phyloP scores from a whole-genome alignment of 2,888 invertebrate species.

The Melanostoma mellinum region DNA sequence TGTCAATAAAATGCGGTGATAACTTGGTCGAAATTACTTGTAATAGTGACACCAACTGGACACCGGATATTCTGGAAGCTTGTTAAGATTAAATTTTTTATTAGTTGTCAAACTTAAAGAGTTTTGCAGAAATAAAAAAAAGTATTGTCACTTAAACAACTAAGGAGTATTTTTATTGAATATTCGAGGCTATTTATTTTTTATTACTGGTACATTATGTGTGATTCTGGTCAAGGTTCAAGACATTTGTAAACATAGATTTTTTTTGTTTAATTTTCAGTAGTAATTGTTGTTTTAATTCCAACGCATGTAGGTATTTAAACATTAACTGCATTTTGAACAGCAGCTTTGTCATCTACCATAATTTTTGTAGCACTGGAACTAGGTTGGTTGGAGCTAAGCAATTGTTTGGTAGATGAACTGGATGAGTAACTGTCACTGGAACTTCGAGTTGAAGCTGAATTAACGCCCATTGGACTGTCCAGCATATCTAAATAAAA shows the following conservation, averaged over 20 bases:
- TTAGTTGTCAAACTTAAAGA: not conserved
- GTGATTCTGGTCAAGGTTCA: slow-evolving; percentile 22
- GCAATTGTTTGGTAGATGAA: slow-evolving; percentile 89
- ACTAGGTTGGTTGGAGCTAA: slow-evolving; percentile 83
- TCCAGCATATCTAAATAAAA: slow-evolving; percentile 82
- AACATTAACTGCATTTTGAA: slow-evolving; percentile 81
- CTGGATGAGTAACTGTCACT: slow-evolving; percentile 92
- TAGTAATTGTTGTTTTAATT: not conserved
- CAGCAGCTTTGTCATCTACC: slow-evolving; percentile 79
- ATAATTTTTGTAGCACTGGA: slow-evolving; percentile 79
- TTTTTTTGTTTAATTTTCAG: not conserved
- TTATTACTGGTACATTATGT: slow-evolving; percentile 18
- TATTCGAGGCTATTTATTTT: slow-evolving; percentile 26
- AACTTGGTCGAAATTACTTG: slow-evolving; percentile 76
- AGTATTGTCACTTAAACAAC: slow-evolving; percentile 37
- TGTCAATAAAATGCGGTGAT: slow-evolving; percentile 78
- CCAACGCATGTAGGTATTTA: slow-evolving; percentile 64
- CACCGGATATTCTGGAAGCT: slow-evolving; percentile 43
- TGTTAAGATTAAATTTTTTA: slow-evolving; percentile 36
- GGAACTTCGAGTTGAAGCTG: slow-evolving; percentile 85
- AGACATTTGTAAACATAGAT: not conserved
- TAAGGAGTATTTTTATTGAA: slow-evolving; percentile 65
- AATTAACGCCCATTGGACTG: slow-evolving; percentile 85
- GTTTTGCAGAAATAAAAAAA: slow-evolving; percentile 11
- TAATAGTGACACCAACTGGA: slow-evolving; percentile 77